Percentiles rank a stretch among this genome's conserved stretches.
Evolutionary conservation across 2,797 vertebrate genomes (phyloP).

Genomic region (Austrolebias charrua): DNA sequence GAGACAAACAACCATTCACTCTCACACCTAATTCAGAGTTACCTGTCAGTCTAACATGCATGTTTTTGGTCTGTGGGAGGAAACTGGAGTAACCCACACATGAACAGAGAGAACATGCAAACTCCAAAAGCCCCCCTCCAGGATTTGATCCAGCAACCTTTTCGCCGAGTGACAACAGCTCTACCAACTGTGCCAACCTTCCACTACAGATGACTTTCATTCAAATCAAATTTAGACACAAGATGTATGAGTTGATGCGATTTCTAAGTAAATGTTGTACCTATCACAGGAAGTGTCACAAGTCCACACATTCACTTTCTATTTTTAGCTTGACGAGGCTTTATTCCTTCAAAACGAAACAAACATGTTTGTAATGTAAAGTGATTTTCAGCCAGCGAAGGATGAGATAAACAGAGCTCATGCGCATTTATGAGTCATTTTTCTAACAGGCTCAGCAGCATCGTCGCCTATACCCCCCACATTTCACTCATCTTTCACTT

Average conservation of each 20-base stretch:
- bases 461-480: slow-evolving; percentile 16
- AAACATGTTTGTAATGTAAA: neutral
- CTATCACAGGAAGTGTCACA: neutral
- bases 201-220: neutral
- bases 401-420: slow-evolving; percentile 18
- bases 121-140: too few species aligned
- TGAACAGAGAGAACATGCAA: too few species aligned
- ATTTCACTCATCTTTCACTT: slow-evolving; percentile 50
- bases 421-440: slow-evolving; percentile 15
- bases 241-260: neutral
- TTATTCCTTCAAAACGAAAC: neutral
- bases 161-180: too few species aligned
- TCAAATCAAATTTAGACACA: slow-evolving; percentile 8
- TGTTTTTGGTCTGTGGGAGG: too few species aligned
- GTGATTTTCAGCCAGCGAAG: neutral
- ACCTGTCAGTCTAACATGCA: too few species aligned
- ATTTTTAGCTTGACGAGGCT: slow-evolving; percentile 5
- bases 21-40: too few species aligned
- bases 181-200: too few species aligned
- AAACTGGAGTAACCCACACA: too few species aligned
- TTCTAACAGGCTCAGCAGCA: slow-evolving; percentile 12
- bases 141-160: too few species aligned
- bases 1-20: too few species aligned
- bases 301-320: neutral
- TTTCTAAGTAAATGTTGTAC: neutral